phyloP scores from a whole-genome alignment of 2,888 invertebrate species.

The Ptychoptera contaminata region DNA sequence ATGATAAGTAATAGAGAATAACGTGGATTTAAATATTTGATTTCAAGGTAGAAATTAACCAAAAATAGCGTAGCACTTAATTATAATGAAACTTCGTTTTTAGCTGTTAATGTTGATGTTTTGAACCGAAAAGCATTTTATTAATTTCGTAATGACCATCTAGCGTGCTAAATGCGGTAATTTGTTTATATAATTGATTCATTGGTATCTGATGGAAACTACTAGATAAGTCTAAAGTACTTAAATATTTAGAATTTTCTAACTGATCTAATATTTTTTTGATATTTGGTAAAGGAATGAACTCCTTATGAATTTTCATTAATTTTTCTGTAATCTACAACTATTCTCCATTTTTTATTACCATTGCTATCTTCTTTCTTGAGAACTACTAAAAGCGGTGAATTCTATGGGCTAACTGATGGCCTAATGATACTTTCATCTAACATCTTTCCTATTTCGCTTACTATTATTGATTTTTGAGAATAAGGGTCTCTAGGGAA shows the following conservation, averaged over 20 bases:
- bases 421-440: constrained; percentile 16
- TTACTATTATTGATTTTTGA: constrained; percentile 7
- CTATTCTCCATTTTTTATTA: constrained; percentile 18
- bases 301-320: constrained; percentile 22
- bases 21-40: constrained; percentile 1
- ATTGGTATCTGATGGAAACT: constrained; percentile 26
- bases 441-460: constrained; percentile 18
- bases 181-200: too few species aligned
- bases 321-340: constrained; percentile 22
- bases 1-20: constrained; percentile 8
- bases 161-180: too few species aligned
- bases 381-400: constrained; percentile 15
- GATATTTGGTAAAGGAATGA: constrained; percentile 18
- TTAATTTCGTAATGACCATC: constrained; percentile 1
- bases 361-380: constrained; percentile 19
- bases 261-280: constrained; percentile 23
- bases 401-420: constrained; percentile 12
- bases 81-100: too few species aligned
- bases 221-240: constrained; percentile 20
- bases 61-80: too few species aligned
- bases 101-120: too few species aligned
- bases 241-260: constrained; percentile 21
- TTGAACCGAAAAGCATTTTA: not conserved
- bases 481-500: constrained; percentile 6
- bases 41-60: too few species aligned